Conservation (phyloP, 2,888 invertebrate genomes). For the Rhingia campestris region DNA sequence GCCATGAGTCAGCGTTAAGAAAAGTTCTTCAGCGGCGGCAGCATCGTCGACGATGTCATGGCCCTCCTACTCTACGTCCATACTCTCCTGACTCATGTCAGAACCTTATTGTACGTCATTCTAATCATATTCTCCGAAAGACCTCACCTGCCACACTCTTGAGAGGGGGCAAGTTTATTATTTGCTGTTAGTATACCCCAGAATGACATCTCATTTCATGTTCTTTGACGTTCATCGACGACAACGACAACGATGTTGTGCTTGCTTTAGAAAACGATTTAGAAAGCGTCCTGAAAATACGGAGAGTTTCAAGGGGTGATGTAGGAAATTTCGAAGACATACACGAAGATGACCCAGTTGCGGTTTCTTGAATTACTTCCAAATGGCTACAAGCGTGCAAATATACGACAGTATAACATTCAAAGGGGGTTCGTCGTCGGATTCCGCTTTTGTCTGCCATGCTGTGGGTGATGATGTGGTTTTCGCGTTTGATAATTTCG, state of each 20-base stretch:
- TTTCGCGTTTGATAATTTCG: conserved; percentile 42
- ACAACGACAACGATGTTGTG: conserved; percentile 35
- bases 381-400: conserved; percentile 50
- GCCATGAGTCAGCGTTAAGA: conserved; percentile 32
- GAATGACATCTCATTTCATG: conserved; percentile 64
- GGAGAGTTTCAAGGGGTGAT: background rate
- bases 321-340: conserved; percentile 47
- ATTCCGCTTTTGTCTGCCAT: conserved; percentile 8
- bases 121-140: conserved; percentile 41
- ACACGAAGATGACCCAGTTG: conserved; percentile 56
- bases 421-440: background rate
- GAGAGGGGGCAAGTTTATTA: conserved; percentile 40
- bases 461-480: conserved; percentile 1
- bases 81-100: conserved; percentile 2
- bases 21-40: conserved; percentile 12
- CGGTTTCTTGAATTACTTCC: conserved; percentile 61
- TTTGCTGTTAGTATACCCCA: conserved; percentile 60
- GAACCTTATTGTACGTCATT: conserved; percentile 23
- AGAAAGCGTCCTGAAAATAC: conserved; percentile 4
- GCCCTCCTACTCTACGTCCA: conserved; percentile 10
- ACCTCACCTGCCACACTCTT: conserved; percentile 24
- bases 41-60: conserved; percentile 1
- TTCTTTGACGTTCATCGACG: conserved; percentile 61
- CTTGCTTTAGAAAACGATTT: conserved; percentile 47
- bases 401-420: conserved; percentile 10